phyloP scores from a whole-genome alignment of 2,888 invertebrate species.

The Nezara viridula region DNA sequence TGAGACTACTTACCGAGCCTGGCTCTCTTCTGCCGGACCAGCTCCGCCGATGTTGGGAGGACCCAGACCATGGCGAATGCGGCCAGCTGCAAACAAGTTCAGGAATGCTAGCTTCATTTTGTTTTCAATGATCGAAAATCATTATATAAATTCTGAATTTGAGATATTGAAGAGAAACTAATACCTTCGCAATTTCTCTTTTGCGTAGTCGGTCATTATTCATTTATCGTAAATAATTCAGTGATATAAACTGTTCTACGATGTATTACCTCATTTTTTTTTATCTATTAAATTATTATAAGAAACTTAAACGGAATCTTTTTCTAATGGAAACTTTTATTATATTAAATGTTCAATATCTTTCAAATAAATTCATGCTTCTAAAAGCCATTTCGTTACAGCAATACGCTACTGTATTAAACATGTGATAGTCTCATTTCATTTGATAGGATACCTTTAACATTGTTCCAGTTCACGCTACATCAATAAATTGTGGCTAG shows the following conservation, averaged over 20 bases:
- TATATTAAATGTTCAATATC: neutral
- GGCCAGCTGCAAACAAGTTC: constrained; percentile 42
- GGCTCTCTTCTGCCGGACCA: constrained; percentile 49
- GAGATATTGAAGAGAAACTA: too few species aligned
- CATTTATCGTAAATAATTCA: too few species aligned
- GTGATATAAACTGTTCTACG: too few species aligned
- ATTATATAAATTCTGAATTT: too few species aligned
- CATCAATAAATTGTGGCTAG: neutral
- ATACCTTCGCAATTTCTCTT: too few species aligned
- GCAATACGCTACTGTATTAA: neutral
- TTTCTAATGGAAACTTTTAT: too few species aligned
- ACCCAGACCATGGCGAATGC: constrained; percentile 41
- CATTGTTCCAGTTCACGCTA: neutral
- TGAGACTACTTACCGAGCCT: constrained; percentile 38
- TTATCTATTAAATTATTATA: too few species aligned
- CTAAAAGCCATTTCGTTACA: neutral
- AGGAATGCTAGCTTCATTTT: neutral
- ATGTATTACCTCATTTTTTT: too few species aligned
- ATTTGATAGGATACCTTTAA: neutral
- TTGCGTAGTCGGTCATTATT: too few species aligned
- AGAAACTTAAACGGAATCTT: too few species aligned
- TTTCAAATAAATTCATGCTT: neutral
- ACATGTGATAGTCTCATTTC: neutral
- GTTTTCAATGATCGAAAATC: too few species aligned
- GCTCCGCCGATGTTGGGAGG: constrained; percentile 43